Evolutionary conservation across 2,888 invertebrate species (phyloP).

Genomic region (Cantharis lateralis): DNA sequence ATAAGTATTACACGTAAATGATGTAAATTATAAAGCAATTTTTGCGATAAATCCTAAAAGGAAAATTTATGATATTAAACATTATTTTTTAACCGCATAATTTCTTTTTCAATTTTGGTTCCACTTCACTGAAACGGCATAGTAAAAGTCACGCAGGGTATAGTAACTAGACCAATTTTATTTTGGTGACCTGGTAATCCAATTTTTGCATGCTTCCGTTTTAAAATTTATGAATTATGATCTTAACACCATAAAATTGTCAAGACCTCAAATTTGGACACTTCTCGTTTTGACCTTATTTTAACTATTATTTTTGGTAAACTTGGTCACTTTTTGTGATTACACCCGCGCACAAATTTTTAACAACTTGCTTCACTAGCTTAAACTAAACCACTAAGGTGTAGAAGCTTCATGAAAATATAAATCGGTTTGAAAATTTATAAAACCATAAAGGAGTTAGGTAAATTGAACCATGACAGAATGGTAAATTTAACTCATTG

Average conservation of each 20-base stretch:
- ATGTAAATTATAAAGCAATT: neutral
- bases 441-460: neutral
- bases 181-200: neutral
- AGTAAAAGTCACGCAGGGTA: neutral
- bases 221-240: neutral
- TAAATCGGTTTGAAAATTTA: neutral
- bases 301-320: neutral
- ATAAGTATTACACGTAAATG: neutral
- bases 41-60: neutral
- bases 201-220: neutral
- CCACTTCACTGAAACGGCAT: neutral
- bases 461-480: neutral
- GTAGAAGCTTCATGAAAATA: neutral
- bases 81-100: neutral
- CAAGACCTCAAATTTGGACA: neutral
- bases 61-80: neutral
- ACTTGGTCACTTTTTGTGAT: neutral
- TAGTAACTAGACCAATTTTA: neutral
- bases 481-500: constrained; percentile 6
- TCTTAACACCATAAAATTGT: neutral
- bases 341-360: neutral
- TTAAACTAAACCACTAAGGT: neutral
- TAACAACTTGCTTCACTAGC: neutral
- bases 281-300: neutral
- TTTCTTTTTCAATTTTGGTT: neutral